Evolutionary conservation across 2,797 vertebrate species (phyloP).

Genomic region (Neosalanx taihuensis): DNA sequence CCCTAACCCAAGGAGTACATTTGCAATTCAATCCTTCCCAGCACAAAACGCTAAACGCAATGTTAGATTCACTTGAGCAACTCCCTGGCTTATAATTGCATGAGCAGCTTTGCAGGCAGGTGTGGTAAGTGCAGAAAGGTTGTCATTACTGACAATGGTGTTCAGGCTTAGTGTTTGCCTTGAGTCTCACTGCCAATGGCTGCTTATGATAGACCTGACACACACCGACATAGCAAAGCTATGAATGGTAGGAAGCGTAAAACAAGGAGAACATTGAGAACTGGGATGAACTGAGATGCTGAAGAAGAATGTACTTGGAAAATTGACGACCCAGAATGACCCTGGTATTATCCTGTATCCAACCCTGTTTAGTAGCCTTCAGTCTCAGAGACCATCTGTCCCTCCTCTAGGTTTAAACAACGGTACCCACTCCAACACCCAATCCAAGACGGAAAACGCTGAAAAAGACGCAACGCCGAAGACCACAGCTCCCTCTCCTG

Average conservation of each 20-base stretch:
- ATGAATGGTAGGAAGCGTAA: background rate
- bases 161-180: background rate
- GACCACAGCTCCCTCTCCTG: slow-evolving; percentile 73
- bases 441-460: slow-evolving; percentile 56
- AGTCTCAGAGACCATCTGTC: background rate
- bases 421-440: slow-evolving; percentile 56
- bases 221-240: background rate
- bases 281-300: background rate
- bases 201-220: background rate
- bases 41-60: slow-evolving; percentile 12
- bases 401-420: slow-evolving; percentile 65
- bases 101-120: background rate
- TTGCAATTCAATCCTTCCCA: background rate
- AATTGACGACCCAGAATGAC: too few relatives aligned
- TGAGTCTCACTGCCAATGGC: background rate
- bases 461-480: slow-evolving; percentile 72
- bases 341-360: too few relatives aligned
- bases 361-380: background rate
- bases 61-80: slow-evolving; percentile 33
- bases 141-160: background rate
- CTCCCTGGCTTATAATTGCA: background rate
- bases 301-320: background rate
- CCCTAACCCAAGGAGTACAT: background rate
- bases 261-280: background rate
- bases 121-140: background rate